These are phyloP conservation scores for Boulengeromyrus knoepffleri DNA, from an alignment of 2,113 vertebrate species.

Conservation along the genomic window DNA sequence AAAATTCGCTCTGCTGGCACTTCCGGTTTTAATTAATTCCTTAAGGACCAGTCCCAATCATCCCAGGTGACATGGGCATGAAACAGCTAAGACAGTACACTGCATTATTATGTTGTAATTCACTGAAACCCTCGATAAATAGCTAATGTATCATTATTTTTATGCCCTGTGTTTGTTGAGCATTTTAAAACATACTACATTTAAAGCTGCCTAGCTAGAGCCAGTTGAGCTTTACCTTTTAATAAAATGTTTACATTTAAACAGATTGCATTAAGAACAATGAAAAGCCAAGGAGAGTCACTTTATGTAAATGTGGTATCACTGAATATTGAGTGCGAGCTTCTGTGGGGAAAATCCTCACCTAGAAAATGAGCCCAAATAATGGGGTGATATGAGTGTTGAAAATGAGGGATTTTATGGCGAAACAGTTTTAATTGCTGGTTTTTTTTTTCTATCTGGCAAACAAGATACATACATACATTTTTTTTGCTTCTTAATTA, in stretches of 20 bases:
- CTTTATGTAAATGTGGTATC: background rate
- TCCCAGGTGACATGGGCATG: background rate
- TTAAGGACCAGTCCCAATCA: background rate
- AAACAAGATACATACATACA: background rate
- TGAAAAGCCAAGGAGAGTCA: background rate
- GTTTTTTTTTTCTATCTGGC: background rate
- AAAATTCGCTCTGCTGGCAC: background rate
- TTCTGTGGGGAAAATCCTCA: background rate
- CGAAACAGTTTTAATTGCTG: background rate
- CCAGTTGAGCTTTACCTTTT: background rate
- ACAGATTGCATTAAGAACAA: background rate
- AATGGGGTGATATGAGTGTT: background rate
- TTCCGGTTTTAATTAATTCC: background rate
- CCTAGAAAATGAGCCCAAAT: background rate
- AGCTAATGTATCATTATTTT: background rate
- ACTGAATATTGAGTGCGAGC: background rate
- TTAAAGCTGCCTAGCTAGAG: background rate
- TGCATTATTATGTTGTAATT: background rate
- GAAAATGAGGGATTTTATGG: background rate
- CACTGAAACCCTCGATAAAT: background rate
- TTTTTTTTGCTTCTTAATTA: conserved; percentile 1
- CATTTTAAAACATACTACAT: background rate
- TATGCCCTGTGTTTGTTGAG: background rate
- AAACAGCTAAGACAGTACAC: background rate
- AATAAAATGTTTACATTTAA: background rate